Evolutionary conservation across 2,888 invertebrate species (phyloP).

Genomic region (Trissonchulus sp.): DNA sequence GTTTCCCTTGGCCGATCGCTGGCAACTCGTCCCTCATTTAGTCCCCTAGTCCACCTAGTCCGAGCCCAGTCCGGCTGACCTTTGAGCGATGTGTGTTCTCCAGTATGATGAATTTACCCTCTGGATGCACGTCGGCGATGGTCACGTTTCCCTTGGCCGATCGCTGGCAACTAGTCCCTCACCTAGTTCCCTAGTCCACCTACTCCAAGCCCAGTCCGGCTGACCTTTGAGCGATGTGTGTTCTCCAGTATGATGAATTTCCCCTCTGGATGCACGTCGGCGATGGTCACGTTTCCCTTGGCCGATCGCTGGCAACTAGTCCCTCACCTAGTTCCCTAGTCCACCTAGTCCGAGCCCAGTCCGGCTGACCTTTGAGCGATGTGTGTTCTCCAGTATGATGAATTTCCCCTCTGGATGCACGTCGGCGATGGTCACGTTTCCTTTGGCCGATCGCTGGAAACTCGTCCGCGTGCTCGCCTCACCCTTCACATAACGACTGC

Average conservation of each 20-base stretch:
- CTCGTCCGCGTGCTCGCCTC: slow-evolving; percentile 7
- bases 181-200: too few species aligned
- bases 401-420: slow-evolving; percentile 1
- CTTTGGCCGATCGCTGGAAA: slow-evolving; percentile 14
- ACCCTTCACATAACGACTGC: neutral
- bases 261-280: slow-evolving; percentile 5
- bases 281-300: slow-evolving; percentile 14
- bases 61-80: too few species aligned
- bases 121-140: slow-evolving; percentile 15
- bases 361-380: too few species aligned
- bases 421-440: slow-evolving; percentile 18
- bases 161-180: slow-evolving; percentile 24
- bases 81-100: too few species aligned
- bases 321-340: too few species aligned
- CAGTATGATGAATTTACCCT: slow-evolving; percentile 2
- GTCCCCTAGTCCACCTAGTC: too few species aligned
- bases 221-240: too few species aligned
- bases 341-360: too few species aligned
- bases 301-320: slow-evolving; percentile 23
- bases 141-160: slow-evolving; percentile 13
- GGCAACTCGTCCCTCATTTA: slow-evolving; percentile 26
- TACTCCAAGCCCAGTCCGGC: too few species aligned
- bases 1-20: slow-evolving; percentile 16
- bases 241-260: slow-evolving; percentile 15
- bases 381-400: slow-evolving; percentile 15